Evolutionary conservation across 2,888 invertebrate species (phyloP).

Genomic region (Anthophora plumipes): DNA sequence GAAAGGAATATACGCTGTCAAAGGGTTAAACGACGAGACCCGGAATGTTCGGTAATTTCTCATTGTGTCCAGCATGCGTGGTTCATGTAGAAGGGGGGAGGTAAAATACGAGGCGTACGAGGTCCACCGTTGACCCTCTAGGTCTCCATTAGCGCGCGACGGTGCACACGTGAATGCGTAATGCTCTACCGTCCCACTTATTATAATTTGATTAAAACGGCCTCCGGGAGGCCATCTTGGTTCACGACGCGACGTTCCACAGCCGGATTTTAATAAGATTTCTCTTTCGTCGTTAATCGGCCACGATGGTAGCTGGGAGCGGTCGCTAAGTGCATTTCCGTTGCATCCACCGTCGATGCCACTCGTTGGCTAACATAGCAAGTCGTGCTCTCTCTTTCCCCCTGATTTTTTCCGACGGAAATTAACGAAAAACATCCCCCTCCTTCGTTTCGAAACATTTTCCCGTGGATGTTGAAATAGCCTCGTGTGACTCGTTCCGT

Average conservation of each 20-base stretch:
- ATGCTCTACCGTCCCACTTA: conserved; percentile 74
- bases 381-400: not conserved
- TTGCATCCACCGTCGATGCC: not conserved
- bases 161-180: conserved; percentile 67
- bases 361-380: not conserved
- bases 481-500: too few species aligned
- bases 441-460: too few species aligned
- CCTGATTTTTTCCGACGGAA: too few species aligned
- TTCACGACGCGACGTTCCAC: conserved; percentile 38
- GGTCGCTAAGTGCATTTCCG: conserved; percentile 58
- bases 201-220: conserved; percentile 76
- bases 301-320: conserved; percentile 51
- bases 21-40: too few species aligned
- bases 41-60: not conserved
- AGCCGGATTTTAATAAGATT: conserved; percentile 69
- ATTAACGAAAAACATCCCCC: too few species aligned
- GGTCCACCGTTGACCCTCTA: conserved; percentile 66
- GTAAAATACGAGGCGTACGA: conserved; percentile 61
- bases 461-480: too few species aligned
- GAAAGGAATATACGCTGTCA: too few species aligned
- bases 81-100: not conserved
- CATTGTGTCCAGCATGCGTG: not conserved
- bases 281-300: conserved; percentile 61
- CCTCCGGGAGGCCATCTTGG: conserved; percentile 55
- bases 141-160: conserved; percentile 73